Evolutionary conservation across 23 tunicate genomes (phyloP).

Genomic region (Trididemnum nubilum): DNA sequence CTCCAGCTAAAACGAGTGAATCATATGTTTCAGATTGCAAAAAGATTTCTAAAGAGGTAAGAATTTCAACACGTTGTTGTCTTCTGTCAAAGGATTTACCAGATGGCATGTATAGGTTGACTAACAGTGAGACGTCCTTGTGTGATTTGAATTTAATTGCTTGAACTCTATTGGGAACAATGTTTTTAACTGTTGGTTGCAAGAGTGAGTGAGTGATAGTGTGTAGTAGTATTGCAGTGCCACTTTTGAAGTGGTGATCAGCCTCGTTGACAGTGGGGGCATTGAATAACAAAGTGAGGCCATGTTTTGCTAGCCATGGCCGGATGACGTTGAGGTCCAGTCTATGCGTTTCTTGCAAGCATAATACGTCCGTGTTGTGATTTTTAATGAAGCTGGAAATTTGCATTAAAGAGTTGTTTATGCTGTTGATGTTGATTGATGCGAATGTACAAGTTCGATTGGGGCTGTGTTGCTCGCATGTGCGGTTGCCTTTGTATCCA

Average conservation of each 20-base stretch:
- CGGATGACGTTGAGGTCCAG: background rate
- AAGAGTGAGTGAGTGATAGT: background rate
- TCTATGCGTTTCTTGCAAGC: background rate
- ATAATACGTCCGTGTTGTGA: background rate
- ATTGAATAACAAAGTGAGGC: background rate
- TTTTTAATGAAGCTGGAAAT: background rate
- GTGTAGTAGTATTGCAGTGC: background rate
- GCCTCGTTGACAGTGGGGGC: background rate
- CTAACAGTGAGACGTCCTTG: background rate
- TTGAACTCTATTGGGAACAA: background rate
- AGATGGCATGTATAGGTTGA: conserved; percentile 3
- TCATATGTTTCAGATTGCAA: background rate
- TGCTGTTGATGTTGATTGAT: conserved; percentile 9
- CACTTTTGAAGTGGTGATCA: conserved; percentile 14
- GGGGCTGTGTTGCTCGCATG: background rate
- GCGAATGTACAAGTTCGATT: background rate
- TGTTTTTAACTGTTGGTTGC: background rate
- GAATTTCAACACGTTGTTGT: background rate
- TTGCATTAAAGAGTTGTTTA: background rate
- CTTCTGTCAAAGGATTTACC: background rate
- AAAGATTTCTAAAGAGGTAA: background rate
- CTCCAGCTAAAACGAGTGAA: background rate
- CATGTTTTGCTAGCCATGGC: background rate
- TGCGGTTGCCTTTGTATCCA: background rate
- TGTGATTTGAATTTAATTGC: background rate